Evolutionary conservation across 2,113 vertebrate species (phyloP).

Genomic region (Channa argus): DNA sequence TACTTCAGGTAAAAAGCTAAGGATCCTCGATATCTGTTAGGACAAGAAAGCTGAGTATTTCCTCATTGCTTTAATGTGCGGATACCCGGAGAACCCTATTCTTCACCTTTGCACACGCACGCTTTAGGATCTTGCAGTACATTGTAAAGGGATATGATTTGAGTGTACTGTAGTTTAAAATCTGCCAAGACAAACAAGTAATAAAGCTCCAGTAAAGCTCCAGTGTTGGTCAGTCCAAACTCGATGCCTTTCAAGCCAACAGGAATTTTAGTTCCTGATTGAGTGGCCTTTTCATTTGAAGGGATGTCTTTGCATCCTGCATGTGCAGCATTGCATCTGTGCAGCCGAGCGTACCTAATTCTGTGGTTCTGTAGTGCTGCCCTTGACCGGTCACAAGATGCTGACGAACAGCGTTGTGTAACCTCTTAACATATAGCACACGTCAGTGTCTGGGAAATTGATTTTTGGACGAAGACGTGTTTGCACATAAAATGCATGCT

Average conservation of each 20-base stretch:
- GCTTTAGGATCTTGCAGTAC: too few species aligned
- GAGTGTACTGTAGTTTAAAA: too few species aligned
- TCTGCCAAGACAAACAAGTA: too few species aligned
- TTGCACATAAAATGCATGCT: conserved; percentile 66
- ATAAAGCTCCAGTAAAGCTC: too few species aligned
- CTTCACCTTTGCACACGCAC: too few species aligned
- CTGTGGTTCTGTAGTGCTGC: conserved; percentile 17
- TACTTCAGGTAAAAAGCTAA: background rate
- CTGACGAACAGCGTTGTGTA: conserved; percentile 40
- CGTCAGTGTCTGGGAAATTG: conserved; percentile 53
- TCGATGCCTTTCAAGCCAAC: too few species aligned
- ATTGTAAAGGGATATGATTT: too few species aligned
- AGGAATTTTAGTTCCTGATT: conserved; percentile 3
- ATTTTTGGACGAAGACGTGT: conserved; percentile 64
- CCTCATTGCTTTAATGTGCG: too few species aligned
- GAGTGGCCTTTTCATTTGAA: too few species aligned
- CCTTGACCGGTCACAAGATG: conserved; percentile 50
- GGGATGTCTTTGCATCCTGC: background rate
- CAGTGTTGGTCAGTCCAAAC: too few species aligned
- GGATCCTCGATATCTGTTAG: background rate
- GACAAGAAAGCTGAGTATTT: too few species aligned
- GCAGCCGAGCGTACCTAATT: conserved; percentile 24
- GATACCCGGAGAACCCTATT: too few species aligned
- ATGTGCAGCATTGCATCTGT: conserved; percentile 7
- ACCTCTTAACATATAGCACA: conserved; percentile 58